Conservation (phyloP, 2,888 invertebrate genomes). For the Chrysodeixis includens region DNA sequence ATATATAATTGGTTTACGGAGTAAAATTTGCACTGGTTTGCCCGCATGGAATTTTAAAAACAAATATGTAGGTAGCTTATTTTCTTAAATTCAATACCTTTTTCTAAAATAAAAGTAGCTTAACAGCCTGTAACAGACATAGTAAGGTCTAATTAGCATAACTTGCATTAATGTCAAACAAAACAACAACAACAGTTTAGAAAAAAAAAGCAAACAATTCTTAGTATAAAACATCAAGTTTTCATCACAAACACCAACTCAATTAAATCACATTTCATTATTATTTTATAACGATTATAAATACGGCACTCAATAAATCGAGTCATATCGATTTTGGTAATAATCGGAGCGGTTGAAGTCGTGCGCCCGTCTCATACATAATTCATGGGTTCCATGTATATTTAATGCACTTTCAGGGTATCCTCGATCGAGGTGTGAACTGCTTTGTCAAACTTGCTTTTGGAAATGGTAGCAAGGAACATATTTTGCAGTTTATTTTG, state of each 20-base stretch:
- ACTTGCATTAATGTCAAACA: too few species aligned
- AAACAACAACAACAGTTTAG: too few species aligned
- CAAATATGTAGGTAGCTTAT: too few species aligned
- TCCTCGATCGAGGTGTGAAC: constrained; percentile 27
- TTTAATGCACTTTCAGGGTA: constrained; percentile 49
- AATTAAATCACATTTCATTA: constrained; percentile 18
- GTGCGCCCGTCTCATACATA: constrained; percentile 47
- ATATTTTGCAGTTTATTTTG: too few species aligned
- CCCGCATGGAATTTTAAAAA: too few species aligned
- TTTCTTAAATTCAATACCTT: too few species aligned
- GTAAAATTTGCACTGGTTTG: too few species aligned
- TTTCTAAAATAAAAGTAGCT: too few species aligned
- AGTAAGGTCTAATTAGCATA: too few species aligned
- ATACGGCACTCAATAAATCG: constrained; percentile 43
- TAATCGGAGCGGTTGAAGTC: constrained; percentile 30
- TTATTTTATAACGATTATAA: constrained; percentile 43
- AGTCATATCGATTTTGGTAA: constrained; percentile 48
- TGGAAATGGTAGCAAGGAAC: not conserved
- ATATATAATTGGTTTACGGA: too few species aligned
- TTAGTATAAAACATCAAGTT: not conserved
- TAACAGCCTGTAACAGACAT: too few species aligned
- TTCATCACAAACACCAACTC: not conserved
- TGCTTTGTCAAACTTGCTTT: constrained; percentile 1
- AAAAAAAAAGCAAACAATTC: too few species aligned
- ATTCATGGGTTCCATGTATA: constrained; percentile 55